Percentiles rank a stretch among this genome's conserved stretches.
These are phyloP conservation scores for Coracopsis vasa DNA, from an alignment of 2,113 vertebrate genomes.

Conservation along the genomic window DNA sequence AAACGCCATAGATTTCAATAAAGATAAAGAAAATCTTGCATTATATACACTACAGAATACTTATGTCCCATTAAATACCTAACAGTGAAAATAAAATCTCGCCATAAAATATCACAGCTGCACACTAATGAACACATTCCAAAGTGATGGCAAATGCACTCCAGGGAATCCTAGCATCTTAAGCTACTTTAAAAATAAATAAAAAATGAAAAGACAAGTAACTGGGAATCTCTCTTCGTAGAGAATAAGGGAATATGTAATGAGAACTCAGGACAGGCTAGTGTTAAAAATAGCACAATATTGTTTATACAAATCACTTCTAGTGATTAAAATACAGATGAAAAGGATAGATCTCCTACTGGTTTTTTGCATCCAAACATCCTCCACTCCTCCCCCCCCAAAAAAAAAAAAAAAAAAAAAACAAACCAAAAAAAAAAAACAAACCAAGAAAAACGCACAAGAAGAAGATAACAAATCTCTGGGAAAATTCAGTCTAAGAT, in stretches of 20 bases:
- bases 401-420: neutral
- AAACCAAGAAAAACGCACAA: neutral
- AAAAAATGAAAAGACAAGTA: neutral
- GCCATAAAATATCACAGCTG: neutral
- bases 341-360: neutral
- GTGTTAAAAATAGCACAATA: neutral
- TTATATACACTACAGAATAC: neutral
- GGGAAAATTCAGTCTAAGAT: neutral
- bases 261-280: neutral
- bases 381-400: neutral
- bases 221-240: neutral
- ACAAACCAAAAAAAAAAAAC: accelerated
- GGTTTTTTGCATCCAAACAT: neutral
- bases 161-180: neutral
- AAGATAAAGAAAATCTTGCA: neutral
- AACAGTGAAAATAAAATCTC: neutral
- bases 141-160: neutral
- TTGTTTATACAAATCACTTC: neutral
- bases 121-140: neutral
- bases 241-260: neutral
- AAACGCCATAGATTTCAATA: neutral
- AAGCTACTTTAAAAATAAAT: neutral
- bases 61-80: neutral
- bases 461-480: neutral
- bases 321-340: neutral